Conservation (phyloP, 2,888 invertebrate genomes). For the Holacanthella duospinosa region DNA sequence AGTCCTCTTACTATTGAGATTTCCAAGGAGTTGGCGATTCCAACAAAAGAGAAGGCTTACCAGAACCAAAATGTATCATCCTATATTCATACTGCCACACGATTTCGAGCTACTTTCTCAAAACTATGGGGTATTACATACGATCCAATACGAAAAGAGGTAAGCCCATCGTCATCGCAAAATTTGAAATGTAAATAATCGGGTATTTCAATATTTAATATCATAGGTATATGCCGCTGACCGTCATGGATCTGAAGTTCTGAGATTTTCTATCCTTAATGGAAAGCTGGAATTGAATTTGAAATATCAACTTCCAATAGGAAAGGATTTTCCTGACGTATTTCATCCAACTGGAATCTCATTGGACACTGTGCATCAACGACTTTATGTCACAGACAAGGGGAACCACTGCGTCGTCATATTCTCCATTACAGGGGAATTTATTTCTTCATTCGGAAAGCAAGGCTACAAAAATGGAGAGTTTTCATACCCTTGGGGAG, state of each 20-base stretch:
- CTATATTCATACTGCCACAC: too few relatives aligned
- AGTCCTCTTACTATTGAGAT: too few relatives aligned
- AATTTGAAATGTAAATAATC: too few relatives aligned
- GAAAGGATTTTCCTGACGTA: not conserved
- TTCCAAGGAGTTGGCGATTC: too few relatives aligned
- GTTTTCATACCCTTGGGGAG: not conserved
- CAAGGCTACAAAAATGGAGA: not conserved
- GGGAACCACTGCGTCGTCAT: conserved; percentile 19
- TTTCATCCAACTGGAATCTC: conserved; percentile 19
- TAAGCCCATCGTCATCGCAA: too few relatives aligned
- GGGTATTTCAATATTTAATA: too few relatives aligned
- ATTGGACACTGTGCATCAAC: conserved; percentile 9
- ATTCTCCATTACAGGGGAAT: not conserved
- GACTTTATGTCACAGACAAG: conserved; percentile 19
- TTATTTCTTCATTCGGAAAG: not conserved
- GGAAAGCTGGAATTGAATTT: not conserved
- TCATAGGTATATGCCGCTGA: not conserved
- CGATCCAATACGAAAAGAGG: too few relatives aligned
- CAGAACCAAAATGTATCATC: too few relatives aligned
- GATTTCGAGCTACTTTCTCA: too few relatives aligned
- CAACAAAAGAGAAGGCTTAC: too few relatives aligned
- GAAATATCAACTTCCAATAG: not conserved
- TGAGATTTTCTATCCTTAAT: not conserved
- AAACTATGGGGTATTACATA: too few relatives aligned
- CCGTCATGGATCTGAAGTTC: not conserved